phyloP scores from a whole-genome alignment of 1,140 invertebrate species.

The Steinernema khuongi region DNA sequence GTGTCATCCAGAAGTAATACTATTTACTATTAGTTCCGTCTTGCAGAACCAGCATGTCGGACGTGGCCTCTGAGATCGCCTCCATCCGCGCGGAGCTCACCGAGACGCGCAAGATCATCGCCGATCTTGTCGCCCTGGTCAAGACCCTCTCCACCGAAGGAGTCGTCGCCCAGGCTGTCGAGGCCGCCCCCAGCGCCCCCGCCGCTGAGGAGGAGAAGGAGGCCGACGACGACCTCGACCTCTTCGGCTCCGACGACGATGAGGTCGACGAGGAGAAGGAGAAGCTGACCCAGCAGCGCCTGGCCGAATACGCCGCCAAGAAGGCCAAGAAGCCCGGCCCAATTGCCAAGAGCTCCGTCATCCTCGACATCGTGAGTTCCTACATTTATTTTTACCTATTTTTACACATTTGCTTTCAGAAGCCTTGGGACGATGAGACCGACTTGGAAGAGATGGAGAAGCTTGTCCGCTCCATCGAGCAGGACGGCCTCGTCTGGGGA shows the following conservation, averaged over 20 bases:
- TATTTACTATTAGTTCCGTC: too few relatives aligned
- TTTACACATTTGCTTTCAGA: too few relatives aligned
- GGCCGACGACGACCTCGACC: constrained; percentile 77
- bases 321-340: constrained; percentile 83
- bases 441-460: constrained; percentile 61
- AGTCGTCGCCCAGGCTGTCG: neutral
- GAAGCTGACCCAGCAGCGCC: constrained; percentile 73
- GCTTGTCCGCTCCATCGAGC: constrained; percentile 52
- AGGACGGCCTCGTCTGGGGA: constrained; percentile 63
- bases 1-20: too few relatives aligned
- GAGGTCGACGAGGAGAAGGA: constrained; percentile 65
- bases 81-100: neutral
- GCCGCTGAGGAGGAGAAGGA: constrained; percentile 23
- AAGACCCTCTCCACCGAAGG: neutral
- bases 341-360: constrained; percentile 87
- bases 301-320: constrained; percentile 80
- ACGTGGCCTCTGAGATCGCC: neutral
- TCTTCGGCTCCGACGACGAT: constrained; percentile 80
- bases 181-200: neutral
- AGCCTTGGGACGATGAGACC: constrained; percentile 66
- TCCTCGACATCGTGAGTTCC: constrained; percentile 83
- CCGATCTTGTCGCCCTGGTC: neutral
- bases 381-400: too few relatives aligned
- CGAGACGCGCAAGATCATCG: neutral
- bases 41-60: neutral